Evolutionary conservation across 2,888 invertebrate species (phyloP).

Genomic region (Dynastes hyllus): DNA sequence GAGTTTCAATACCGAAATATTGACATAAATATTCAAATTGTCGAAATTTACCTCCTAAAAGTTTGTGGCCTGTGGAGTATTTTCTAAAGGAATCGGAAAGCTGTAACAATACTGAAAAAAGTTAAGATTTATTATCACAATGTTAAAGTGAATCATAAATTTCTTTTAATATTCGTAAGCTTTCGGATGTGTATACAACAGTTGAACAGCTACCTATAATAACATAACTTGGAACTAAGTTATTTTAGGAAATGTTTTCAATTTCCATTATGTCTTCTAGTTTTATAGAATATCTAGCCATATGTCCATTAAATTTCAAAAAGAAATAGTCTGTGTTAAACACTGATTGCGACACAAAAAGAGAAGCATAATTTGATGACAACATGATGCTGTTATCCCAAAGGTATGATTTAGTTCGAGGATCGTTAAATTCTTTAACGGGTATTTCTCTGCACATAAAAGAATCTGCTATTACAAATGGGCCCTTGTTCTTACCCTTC

Average conservation of each 20-base stretch:
- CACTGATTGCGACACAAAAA: no score
- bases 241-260: no score
- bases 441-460: no score
- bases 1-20: constrained; percentile 28
- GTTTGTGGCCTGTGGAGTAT: constrained; percentile 37
- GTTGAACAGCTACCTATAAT: neutral
- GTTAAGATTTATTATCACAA: constrained; percentile 38
- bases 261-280: no score
- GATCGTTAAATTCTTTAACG: no score
- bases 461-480: neutral
- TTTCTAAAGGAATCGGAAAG: constrained; percentile 19
- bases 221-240: no score
- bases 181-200: constrained; percentile 4
- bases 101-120: constrained; percentile 28
- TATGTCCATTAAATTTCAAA: no score
- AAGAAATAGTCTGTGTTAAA: no score
- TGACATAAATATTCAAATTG: constrained; percentile 48
- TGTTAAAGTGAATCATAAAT: constrained; percentile 31
- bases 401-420: no score
- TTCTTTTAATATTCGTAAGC: neutral
- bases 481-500: neutral
- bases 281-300: no score
- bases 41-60: constrained; percentile 44
- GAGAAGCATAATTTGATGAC: no score
- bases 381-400: no score